Evolutionary conservation across 2,113 vertebrate species (phyloP).

Genomic region (Notechis scutatus): DNA sequence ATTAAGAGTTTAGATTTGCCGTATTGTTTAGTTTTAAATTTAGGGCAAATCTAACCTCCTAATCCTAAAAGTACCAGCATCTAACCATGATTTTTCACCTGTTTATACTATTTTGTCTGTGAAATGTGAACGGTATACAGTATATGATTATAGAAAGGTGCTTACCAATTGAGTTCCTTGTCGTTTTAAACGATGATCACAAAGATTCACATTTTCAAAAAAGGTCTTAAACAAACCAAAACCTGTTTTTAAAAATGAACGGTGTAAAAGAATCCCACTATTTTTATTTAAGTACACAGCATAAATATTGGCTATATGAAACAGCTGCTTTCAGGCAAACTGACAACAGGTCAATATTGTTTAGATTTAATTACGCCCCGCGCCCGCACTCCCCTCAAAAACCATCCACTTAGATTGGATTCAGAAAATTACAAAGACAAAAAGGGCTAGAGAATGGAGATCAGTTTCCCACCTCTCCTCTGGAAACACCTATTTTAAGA

Average conservation of each 20-base stretch:
- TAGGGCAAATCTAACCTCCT: not conserved
- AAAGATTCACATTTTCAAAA: constrained; percentile 98
- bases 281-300: constrained; percentile 9
- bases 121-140: not conserved
- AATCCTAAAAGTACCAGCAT: not conserved
- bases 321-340: not conserved
- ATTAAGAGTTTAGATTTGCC: not conserved
- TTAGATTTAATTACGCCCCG: not conserved
- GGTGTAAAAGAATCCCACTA: constrained; percentile 27
- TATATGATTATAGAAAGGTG: constrained; percentile 21
- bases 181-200: constrained; percentile 95
- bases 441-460: not conserved
- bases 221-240: constrained; percentile 99
- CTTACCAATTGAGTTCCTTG: constrained; percentile 96
- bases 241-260: constrained; percentile 71
- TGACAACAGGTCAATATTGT: not conserved
- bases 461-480: not conserved
- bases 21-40: not conserved
- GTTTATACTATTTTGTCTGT: not conserved
- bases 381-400: not conserved
- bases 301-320: not conserved
- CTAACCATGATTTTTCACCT: not conserved
- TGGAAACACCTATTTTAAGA: not conserved
- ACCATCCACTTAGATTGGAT: not conserved
- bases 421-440: not conserved